These are phyloP conservation scores for Uropsilus gracilis DNA, from an alignment of 2,113 vertebrate genomes.

Conservation along the genomic window DNA sequence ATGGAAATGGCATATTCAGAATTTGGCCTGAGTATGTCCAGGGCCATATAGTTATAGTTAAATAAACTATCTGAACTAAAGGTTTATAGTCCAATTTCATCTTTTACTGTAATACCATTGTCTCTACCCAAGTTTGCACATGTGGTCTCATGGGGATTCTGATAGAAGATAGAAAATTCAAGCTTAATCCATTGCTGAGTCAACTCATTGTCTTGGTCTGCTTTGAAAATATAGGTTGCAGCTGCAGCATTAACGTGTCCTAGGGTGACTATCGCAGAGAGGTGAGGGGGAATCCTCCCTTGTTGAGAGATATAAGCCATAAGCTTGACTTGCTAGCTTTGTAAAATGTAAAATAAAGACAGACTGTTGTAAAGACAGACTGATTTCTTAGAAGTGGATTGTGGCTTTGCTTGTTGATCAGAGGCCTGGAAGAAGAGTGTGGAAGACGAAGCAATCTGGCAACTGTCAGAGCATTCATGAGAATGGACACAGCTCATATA, in stretches of 20 bases:
- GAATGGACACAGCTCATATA: not conserved
- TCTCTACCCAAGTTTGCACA: not conserved
- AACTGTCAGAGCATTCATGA: not conserved
- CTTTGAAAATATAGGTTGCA: not conserved
- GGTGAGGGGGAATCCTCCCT: not conserved
- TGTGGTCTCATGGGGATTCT: not conserved
- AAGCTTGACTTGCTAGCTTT: not conserved
- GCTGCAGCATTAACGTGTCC: fast-evolving
- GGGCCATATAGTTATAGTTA: too few relatives aligned
- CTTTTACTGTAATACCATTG: not conserved
- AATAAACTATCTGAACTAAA: not conserved
- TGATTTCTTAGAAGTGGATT: not conserved
- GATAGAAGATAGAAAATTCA: not conserved
- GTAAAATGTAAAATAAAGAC: not conserved
- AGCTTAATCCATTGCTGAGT: not conserved
- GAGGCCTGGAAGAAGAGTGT: not conserved
- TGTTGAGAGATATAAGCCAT: not conserved
- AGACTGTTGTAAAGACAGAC: not conserved
- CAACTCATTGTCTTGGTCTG: not conserved
- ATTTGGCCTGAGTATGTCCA: not conserved
- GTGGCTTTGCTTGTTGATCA: not conserved
- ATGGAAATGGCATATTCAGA: not conserved
- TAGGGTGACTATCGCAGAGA: not conserved
- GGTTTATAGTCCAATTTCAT: not conserved
- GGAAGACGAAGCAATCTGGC: not conserved